phyloP scores from a whole-genome alignment of 2,113 vertebrate species.

The Oreochromis niloticus region DNA sequence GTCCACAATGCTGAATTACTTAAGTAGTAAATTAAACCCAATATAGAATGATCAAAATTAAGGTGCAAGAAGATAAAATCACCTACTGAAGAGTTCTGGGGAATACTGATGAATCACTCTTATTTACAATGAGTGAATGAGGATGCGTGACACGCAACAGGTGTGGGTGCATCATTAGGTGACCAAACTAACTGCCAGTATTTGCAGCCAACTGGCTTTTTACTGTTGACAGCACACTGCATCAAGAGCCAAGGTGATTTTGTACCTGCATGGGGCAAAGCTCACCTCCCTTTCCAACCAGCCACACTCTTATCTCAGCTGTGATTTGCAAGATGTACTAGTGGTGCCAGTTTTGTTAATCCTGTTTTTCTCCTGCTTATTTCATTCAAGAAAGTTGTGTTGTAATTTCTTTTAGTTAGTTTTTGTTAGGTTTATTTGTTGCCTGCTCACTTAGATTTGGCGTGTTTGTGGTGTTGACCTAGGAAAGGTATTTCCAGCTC shows the following conservation, averaged over 20 bases:
- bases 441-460: background rate
- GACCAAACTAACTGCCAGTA: background rate
- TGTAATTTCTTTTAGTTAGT: background rate
- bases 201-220: background rate
- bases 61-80: background rate
- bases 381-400: background rate
- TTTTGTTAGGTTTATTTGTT: background rate
- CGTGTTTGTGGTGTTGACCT: background rate
- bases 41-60: background rate
- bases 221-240: background rate
- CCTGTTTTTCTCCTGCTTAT: background rate
- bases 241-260: background rate
- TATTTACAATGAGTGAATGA: background rate
- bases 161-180: background rate
- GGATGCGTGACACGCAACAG: background rate
- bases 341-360: background rate
- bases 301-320: background rate
- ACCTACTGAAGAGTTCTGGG: background rate
- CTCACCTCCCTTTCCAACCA: background rate
- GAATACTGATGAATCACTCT: background rate
- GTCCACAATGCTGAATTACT: slow-evolving; percentile 3
- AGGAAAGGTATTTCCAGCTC: background rate
- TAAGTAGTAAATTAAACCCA: slow-evolving; percentile 27
- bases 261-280: background rate
- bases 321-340: background rate